Percentiles rank a stretch among this genome's conserved stretches.
Conservation (phyloP, 1,140 invertebrate genomes). For the Conus ventricosus region DNA sequence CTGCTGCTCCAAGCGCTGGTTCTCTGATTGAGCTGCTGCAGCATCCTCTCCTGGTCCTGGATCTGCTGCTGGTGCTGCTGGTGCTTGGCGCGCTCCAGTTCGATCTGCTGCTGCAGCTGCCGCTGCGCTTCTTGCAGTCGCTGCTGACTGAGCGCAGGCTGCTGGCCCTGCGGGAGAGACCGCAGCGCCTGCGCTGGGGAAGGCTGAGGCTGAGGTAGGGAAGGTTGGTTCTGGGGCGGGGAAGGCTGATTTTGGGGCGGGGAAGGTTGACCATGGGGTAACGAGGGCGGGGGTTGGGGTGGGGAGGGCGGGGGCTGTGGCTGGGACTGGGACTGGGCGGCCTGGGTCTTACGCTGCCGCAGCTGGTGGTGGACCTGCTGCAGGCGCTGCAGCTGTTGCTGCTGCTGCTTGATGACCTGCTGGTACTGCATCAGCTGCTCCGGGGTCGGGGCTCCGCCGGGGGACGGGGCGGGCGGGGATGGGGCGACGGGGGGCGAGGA, state of each 20-base stretch:
- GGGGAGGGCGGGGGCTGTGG: too few species aligned
- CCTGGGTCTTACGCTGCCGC: not conserved
- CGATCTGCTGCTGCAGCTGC: not conserved
- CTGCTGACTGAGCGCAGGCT: not conserved
- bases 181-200: too few species aligned
- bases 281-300: too few species aligned
- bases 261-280: too few species aligned
- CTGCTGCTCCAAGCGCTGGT: not conserved
- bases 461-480: not conserved
- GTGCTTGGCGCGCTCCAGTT: not conserved
- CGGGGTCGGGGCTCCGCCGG: not conserved
- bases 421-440: not conserved
- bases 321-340: not conserved
- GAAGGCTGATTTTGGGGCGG: not conserved
- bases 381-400: constrained; percentile 4
- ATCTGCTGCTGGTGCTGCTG: not conserved
- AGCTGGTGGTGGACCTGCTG: not conserved
- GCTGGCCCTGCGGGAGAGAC: too few species aligned
- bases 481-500: not conserved
- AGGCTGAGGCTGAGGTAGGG: too few species aligned
- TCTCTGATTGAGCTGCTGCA: not conserved
- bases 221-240: too few species aligned
- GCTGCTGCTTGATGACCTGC: not conserved
- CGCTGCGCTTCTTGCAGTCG: not conserved
- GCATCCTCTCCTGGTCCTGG: not conserved